Conservation (phyloP, 2,888 invertebrate genomes). For the Noctua fimbriata region DNA sequence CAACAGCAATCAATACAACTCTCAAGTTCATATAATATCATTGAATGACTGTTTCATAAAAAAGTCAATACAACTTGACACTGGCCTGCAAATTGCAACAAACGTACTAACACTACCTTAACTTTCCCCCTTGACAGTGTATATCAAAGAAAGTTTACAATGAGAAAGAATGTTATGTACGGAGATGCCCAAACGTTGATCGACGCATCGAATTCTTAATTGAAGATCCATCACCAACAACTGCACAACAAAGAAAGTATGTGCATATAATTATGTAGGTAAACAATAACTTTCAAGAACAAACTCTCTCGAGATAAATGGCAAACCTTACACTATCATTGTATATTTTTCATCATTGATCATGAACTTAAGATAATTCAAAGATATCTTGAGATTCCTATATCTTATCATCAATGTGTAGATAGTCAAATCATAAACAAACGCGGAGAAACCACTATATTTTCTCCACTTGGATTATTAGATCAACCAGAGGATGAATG, state of each 20-base stretch:
- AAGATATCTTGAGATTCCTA: slow-evolving; percentile 16
- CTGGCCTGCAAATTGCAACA: too few relatives aligned
- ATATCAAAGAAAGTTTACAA: slow-evolving; percentile 23
- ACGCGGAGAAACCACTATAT: background rate
- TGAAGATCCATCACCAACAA: slow-evolving; percentile 8
- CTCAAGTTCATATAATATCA: too few relatives aligned
- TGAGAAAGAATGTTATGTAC: background rate
- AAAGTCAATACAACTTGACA: too few relatives aligned
- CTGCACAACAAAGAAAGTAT: slow-evolving; percentile 10
- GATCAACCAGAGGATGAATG: background rate
- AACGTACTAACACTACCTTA: too few relatives aligned
- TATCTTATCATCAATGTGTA: slow-evolving; percentile 40
- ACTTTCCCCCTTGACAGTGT: background rate
- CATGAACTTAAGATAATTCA: slow-evolving; percentile 40
- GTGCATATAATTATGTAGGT: slow-evolving; percentile 2
- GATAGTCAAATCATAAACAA: background rate
- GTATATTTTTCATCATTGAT: slow-evolving; percentile 28
- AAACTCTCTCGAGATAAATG: slow-evolving; percentile 8
- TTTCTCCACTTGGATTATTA: background rate
- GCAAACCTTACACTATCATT: background rate
- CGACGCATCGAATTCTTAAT: slow-evolving; percentile 47
- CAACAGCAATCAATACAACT: too few relatives aligned
- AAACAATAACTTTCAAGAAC: slow-evolving; percentile 24
- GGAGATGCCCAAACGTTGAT: background rate
- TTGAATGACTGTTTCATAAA: too few relatives aligned